Conservation (phyloP, 2,797 vertebrate species). For the Sebastiscus albofasciatus region DNA sequence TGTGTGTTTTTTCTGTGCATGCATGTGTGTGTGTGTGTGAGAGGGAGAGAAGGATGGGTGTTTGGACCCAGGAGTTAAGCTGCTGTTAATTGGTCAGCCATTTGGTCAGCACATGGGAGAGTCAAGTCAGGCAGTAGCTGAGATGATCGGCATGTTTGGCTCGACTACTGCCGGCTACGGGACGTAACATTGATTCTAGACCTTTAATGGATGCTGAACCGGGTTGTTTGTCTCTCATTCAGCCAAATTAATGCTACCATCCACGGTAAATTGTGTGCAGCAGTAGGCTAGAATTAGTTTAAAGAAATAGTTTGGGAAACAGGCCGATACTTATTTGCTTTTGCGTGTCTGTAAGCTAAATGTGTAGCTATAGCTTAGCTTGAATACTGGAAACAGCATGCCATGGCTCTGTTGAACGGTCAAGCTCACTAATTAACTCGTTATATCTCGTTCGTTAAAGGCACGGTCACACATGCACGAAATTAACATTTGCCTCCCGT, state of each 20-base stretch:
- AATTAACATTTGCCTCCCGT: background rate
- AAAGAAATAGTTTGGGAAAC: background rate
- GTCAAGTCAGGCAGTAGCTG: constrained; percentile 54
- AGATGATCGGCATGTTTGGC: constrained; percentile 55
- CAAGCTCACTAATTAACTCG: background rate
- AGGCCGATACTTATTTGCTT: background rate
- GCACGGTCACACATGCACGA: background rate
- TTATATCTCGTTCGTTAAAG: background rate
- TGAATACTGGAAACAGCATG: background rate
- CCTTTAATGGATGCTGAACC: background rate
- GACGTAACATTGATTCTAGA: background rate
- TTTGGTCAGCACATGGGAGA: constrained; percentile 74
- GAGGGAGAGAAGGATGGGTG: constrained; percentile 16
- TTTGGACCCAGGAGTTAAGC: constrained; percentile 65
- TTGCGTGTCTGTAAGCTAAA: background rate
- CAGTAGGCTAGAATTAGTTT: background rate
- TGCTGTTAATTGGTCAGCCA: constrained; percentile 84
- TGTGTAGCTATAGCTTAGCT: background rate
- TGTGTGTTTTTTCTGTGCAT: constrained; percentile 7
- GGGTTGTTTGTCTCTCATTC: background rate
- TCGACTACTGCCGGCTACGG: constrained; percentile 1
- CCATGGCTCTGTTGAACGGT: background rate
- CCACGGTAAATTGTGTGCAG: background rate
- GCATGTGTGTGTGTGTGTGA: background rate
- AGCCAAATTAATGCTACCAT: background rate